Evolutionary conservation across 2,113 vertebrate species (phyloP).

Genomic region (Syngnathus typhle): DNA sequence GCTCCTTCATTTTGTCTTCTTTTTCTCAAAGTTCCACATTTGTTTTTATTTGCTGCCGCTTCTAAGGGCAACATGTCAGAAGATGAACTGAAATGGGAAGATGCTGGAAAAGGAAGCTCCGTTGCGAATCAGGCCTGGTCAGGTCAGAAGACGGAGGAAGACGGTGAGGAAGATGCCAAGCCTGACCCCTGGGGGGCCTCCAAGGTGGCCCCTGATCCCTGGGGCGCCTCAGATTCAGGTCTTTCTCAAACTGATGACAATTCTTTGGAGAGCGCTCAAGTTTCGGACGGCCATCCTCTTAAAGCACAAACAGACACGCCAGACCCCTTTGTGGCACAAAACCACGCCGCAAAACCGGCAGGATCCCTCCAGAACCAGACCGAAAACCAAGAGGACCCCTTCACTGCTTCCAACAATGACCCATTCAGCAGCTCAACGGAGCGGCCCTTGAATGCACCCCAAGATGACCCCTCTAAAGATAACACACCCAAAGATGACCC

Average conservation of each 20-base stretch:
- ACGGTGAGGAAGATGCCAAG: slow-evolving; percentile 29
- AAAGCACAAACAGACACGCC: slow-evolving; percentile 10
- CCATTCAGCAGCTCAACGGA: slow-evolving; percentile 27
- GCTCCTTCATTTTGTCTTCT: neutral
- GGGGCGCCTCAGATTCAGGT: slow-evolving; percentile 38
- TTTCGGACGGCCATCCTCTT: slow-evolving; percentile 16
- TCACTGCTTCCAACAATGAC: slow-evolving; percentile 21
- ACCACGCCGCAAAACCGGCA: neutral
- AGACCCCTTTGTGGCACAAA: slow-evolving; percentile 25
- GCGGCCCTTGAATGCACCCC: slow-evolving; percentile 21
- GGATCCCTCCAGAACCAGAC: slow-evolving; percentile 23
- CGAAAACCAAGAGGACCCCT: slow-evolving; percentile 26
- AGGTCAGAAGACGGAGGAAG: slow-evolving; percentile 14
- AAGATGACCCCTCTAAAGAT: slow-evolving; percentile 6
- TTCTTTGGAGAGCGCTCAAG: slow-evolving; percentile 12
- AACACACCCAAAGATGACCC: slow-evolving; percentile 6
- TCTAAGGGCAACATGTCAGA: slow-evolving; percentile 68
- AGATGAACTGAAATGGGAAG: slow-evolving; percentile 65
- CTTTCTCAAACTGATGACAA: slow-evolving; percentile 37
- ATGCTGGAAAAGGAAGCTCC: slow-evolving; percentile 38
- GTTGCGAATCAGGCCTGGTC: slow-evolving; percentile 30
- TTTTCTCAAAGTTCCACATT: too few species aligned
- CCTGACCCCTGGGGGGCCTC: slow-evolving; percentile 32
- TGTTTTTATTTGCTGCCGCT: too few species aligned
- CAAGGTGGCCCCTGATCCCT: slow-evolving; percentile 37